Percentiles rank a stretch among this genome's conserved stretches.
These are phyloP conservation scores for Venustaconcha ellipsiformis DNA, from an alignment of 1,140 invertebrate species.

Conservation along the genomic window DNA sequence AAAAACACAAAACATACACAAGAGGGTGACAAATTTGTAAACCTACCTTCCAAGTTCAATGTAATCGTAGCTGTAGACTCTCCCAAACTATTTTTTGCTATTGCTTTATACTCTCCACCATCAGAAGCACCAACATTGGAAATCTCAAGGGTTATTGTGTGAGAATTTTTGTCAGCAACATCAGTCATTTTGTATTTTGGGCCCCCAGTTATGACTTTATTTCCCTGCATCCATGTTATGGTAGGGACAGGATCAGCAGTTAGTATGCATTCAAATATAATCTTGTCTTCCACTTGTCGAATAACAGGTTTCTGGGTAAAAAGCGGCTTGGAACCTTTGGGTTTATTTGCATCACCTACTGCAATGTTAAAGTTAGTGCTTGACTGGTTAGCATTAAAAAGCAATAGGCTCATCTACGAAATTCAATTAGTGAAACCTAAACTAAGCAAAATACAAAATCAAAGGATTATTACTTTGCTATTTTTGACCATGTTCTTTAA, in stretches of 20 bases:
- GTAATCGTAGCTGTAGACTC: slow-evolving; percentile 98
- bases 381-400: no score
- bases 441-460: no score
- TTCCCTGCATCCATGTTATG: slow-evolving; percentile 91
- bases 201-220: slow-evolving; percentile 90
- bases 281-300: slow-evolving; percentile 86
- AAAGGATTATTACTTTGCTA: no score
- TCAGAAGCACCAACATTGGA: slow-evolving; percentile 95
- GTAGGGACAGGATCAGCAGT: slow-evolving; percentile 93
- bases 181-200: slow-evolving; percentile 93
- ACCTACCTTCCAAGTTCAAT: slow-evolving; percentile 88
- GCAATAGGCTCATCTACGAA: no score
- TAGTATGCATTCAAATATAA: slow-evolving; percentile 95
- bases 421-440: no score
- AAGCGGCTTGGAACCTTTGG: slow-evolving; percentile 86
- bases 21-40: neutral
- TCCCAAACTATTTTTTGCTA: slow-evolving; percentile 96
- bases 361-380: neutral
- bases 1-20: no score
- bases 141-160: slow-evolving; percentile 86
- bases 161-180: slow-evolving; percentile 81
- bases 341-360: slow-evolving; percentile 23
- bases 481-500: no score
- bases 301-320: slow-evolving; percentile 97
- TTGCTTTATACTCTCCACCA: slow-evolving; percentile 96